Base-by-base conservation (phyloP, 2,888 invertebrate species). In the Ennomos fuscantarius region DNA sequence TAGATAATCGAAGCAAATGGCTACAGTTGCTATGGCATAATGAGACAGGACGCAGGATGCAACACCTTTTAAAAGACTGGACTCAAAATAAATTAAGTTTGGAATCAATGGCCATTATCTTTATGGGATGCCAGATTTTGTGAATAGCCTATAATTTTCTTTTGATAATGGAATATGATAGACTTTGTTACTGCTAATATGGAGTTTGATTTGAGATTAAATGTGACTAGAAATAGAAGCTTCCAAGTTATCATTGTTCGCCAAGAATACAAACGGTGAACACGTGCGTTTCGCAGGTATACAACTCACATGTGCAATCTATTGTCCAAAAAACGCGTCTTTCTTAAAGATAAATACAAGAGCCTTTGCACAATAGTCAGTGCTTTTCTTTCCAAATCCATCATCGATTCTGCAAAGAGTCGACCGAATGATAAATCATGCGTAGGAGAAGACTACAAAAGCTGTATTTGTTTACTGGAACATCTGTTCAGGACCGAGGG, bases 231-330 rank as follows among this genome's bases (percentile, higher is more conserved):
- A 61, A 73, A 76, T 74, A 74, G 62, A 45, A 24, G 43, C 44
- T 72, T 69, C 70, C 66, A 68, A 69, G 69, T 78, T 77, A 77
- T 79, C 78, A 79, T 79, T 81, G 76, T 79, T 72, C 70, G 78
- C 62, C 65, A 62, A 68, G 81, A 85, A 86, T 84, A 85, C 82
- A 86, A 87, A 87, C 81, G 73, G 78, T 71, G 85, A 87, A 90
- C 91, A 92, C 91, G 92, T 91, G 92, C 89, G 88, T 83, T 74
- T 73, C 69, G 84, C 90, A 91, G 91, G 91, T 91, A 91, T 81
- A 81, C 63, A 66, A 68, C 67, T 82, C 75, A 84, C 89, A 89
- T 89, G 91, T 91, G 90, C 87, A 89, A 80, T 73, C 72, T 74
- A 87, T 89, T 90, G 72, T 68, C 65, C 67, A 67, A 80, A 82